Base-by-base conservation (phyloP, 2,888 invertebrate species). In the Ectemnius lituratus region DNA sequence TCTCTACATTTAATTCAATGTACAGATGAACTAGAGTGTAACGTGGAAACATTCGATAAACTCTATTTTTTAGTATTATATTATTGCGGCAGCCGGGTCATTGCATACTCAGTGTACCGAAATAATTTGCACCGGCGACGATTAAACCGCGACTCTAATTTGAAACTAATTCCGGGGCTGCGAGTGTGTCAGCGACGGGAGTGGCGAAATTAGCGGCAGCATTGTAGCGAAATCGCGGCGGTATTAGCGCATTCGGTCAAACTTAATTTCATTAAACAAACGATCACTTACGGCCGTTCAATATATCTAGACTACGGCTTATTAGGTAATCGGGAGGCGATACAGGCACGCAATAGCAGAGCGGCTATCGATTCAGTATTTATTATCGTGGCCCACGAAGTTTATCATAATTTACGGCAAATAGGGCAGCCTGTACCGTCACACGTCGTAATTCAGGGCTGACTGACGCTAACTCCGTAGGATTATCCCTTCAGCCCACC, bases 321-420 rank as follows among this genome's bases (percentile, higher is more conserved):
- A 69, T 67, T 73, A 70, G 56, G 60, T 28, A 63, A 67, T 70
- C 56, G 23, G 20, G 28, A 37, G 6, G 56, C 27, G 47, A 66
- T 61, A 62, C 60, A 57, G 63, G 61, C 63, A 63, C 67, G 46
- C 75, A 75, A 72, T 14, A 14, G 5, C 52, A 68, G 67, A 74
- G 59, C 23, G 62, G 63, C 45, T 75, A 79, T 81, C 79, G 81
- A 81, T 81, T 82, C 79, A 70, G 79, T 81, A 81, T 84, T 84
- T 84, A 84, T 82, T 83, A 83, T 81, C 76, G 63, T 56, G 45
- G 66, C 46, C 47, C 65, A 20, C 75, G 82, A 71, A 82, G 84
- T 87, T 88, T 86, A 85, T 87, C 87, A 88, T 88, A 88, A 88
- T 88, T 88, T 88, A 86, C 85, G 86, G 87, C 85, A 87, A 88